Evolutionary conservation across 64 coral and sea anemone species (phyloP).

Genomic region (Catalaphyllia jardinei): DNA sequence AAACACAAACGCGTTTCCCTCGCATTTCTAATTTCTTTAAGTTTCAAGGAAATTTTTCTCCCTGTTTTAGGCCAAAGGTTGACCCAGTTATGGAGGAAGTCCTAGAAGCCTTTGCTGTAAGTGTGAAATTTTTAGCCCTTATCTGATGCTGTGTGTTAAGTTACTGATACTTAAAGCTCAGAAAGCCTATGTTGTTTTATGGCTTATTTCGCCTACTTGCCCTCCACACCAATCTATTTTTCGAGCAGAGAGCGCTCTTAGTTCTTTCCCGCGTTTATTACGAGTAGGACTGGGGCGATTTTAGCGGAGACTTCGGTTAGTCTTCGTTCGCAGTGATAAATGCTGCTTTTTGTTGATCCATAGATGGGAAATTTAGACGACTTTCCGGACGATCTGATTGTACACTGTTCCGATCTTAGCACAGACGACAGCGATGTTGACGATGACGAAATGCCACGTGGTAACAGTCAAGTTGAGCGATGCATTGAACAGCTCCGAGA

Average conservation of each 20-base stretch:
- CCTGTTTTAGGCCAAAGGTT: neutral
- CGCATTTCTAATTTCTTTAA: too few relatives aligned
- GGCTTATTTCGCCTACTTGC: too few relatives aligned
- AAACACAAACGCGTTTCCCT: too few relatives aligned
- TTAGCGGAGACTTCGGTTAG: too few relatives aligned
- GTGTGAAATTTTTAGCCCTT: neutral
- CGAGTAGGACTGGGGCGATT: too few relatives aligned
- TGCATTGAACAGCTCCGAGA: constrained; percentile 46
- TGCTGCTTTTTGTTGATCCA: neutral
- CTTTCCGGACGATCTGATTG: neutral
- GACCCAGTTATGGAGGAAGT: constrained; percentile 19
- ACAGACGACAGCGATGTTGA: constrained; percentile 5
- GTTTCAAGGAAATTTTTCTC: neutral
- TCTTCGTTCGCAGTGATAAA: too few relatives aligned
- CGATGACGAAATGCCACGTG: constrained; percentile 29
- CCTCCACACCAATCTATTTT: too few relatives aligned
- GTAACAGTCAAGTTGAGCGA: constrained; percentile 22
- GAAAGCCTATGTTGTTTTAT: too few relatives aligned
- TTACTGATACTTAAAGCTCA: too few relatives aligned
- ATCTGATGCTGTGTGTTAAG: neutral
- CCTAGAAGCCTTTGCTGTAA: constrained; percentile 11
- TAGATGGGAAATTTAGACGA: constrained; percentile 15
- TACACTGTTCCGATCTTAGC: neutral
- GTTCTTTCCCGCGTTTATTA: too few relatives aligned
- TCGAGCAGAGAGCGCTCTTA: too few relatives aligned